Evolutionary conservation across 2,888 invertebrate genomes (phyloP).

Genomic region (Cristatella mucedo): DNA sequence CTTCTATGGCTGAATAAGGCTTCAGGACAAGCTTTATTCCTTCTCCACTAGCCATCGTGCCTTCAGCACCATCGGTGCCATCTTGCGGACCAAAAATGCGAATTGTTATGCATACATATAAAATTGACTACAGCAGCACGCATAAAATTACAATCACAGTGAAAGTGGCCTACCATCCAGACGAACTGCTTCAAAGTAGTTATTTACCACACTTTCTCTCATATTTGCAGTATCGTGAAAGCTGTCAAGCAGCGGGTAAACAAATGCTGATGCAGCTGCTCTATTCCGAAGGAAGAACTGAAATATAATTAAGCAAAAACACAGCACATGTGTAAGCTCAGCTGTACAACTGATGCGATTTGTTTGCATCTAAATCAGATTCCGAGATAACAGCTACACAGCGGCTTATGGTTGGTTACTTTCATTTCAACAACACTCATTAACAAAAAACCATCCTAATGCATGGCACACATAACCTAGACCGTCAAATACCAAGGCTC

Average conservation of each 20-base stretch:
- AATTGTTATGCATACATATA: no score
- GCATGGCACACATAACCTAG: no score
- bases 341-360: neutral
- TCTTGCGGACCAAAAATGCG: constrained; percentile 13
- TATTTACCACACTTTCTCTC: constrained; percentile 25
- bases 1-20: constrained; percentile 26
- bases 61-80: constrained; percentile 17
- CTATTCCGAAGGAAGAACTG: constrained; percentile 33
- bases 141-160: neutral
- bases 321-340: neutral
- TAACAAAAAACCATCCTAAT: no score
- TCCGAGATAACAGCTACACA: no score
- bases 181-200: neutral
- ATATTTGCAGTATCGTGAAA: constrained; percentile 31
- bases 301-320: constrained; percentile 10
- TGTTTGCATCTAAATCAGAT: no score
- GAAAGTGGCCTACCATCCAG: neutral
- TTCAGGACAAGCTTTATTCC: constrained; percentile 26
- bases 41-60: constrained; percentile 21
- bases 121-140: neutral
- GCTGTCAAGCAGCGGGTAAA: constrained; percentile 28
- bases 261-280: constrained; percentile 23
- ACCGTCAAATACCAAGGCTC: no score
- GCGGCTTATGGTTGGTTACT: no score
- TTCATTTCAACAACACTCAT: no score